A percentile compares a stretch with the other conserved stretches of the same genome.
Evolutionary conservation across 2,113 vertebrate genomes (phyloP).

Genomic region (Petromus typicus): DNA sequence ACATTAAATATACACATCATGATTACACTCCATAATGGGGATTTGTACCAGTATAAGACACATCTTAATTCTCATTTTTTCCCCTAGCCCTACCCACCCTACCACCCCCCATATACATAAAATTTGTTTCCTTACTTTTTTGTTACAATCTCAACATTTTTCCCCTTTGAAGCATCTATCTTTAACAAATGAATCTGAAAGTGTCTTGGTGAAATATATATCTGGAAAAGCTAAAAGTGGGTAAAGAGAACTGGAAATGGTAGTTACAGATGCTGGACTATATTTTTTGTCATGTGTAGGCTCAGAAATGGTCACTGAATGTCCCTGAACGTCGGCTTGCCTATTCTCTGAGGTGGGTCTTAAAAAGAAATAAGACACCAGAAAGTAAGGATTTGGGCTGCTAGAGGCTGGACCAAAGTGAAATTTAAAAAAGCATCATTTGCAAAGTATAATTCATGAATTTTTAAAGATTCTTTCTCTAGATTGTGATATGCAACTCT

Average conservation of each 20-base stretch:
- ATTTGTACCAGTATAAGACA: too few relatives aligned
- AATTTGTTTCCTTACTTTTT: too few relatives aligned
- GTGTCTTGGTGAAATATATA: background rate
- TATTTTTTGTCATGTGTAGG: background rate
- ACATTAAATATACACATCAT: too few relatives aligned
- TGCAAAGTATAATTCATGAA: background rate
- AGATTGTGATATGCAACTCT: background rate
- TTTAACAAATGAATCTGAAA: slow-evolving; percentile 12
- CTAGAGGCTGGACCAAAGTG: background rate
- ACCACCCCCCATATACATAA: too few relatives aligned
- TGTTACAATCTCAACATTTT: too few relatives aligned
- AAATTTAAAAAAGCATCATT: background rate
- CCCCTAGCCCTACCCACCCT: too few relatives aligned
- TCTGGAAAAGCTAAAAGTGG: background rate
- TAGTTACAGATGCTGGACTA: background rate
- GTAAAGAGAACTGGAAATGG: background rate
- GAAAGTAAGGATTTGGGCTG: background rate
- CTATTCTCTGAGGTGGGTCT: background rate
- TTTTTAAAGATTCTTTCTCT: background rate
- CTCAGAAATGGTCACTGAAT: background rate
- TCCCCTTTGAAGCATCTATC: background rate
- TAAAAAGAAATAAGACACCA: background rate
- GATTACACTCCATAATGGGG: too few relatives aligned
- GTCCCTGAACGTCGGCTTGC: background rate
- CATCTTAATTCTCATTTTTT: too few relatives aligned